Percentiles rank a stretch among this genome's conserved stretches.
These are phyloP conservation scores for Coregonus clupeaformis DNA, from an alignment of 2,113 vertebrate genomes.

Conservation along the genomic window DNA sequence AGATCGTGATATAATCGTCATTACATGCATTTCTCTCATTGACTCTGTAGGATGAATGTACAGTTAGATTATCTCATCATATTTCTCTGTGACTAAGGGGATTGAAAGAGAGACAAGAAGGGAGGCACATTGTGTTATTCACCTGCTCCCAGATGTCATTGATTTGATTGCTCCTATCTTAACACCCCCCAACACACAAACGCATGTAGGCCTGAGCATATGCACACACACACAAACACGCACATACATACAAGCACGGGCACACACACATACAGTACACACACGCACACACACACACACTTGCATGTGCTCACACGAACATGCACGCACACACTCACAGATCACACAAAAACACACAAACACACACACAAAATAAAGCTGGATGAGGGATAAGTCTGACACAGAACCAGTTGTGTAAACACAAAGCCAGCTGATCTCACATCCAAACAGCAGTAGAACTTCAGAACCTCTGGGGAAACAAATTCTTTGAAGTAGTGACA, in stretches of 20 bases:
- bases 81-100: no score
- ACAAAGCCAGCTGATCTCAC: no score
- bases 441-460: no score
- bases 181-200: no score
- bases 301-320: neutral
- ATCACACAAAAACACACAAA: neutral
- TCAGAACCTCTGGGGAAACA: neutral
- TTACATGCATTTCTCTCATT: neutral
- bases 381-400: no score
- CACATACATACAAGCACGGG: neutral
- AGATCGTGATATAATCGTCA: neutral
- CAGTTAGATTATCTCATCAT: neutral
- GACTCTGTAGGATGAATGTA: neutral
- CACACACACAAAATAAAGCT: no score
- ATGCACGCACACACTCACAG: neutral
- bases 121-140: no score
- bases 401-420: no score
- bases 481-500: neutral
- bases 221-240: conserved; percentile 3
- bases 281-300: neutral
- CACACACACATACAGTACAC: neutral
- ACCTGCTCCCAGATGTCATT: no score
- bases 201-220: no score
- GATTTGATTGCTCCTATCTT: no score
- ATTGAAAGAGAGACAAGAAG: no score